Evolutionary conservation across 2,888 invertebrate species (phyloP).

Genomic region (Calameuta pallipes): DNA sequence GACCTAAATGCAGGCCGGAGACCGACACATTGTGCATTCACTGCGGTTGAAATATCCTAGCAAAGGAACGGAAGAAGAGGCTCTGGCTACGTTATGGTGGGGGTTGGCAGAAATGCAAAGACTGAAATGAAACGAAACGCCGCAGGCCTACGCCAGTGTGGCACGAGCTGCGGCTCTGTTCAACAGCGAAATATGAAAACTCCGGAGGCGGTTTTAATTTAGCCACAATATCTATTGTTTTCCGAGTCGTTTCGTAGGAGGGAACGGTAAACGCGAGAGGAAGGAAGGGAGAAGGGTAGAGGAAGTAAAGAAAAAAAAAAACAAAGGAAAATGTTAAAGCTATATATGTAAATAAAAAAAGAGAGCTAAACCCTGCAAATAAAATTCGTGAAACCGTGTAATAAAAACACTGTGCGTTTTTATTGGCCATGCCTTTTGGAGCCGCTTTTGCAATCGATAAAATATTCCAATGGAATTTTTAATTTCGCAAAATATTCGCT

Average conservation of each 20-base stretch:
- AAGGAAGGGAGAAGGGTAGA: neutral
- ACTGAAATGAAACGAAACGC: constrained; percentile 63
- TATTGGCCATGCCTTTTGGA: neutral
- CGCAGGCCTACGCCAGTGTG: constrained; percentile 39
- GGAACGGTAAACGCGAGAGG: neutral
- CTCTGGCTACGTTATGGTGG: constrained; percentile 3
- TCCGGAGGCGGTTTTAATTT: constrained; percentile 66
- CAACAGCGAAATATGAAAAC: constrained; percentile 61
- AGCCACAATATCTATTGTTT: constrained; percentile 65
- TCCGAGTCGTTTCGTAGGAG: constrained; percentile 33
- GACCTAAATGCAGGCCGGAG: neutral
- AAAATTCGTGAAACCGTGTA: neutral
- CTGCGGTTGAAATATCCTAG: neutral
- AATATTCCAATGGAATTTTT: neutral
- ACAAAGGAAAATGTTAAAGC: constrained; percentile 25
- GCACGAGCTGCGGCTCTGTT: constrained; percentile 36
- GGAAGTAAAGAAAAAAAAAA: constrained; percentile 23
- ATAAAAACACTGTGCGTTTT: neutral
- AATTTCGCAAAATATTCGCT: neutral
- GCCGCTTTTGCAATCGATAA: neutral
- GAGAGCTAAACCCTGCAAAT: neutral
- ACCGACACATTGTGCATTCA: neutral
- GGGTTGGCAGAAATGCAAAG: constrained; percentile 43
- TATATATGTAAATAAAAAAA: constrained; percentile 10
- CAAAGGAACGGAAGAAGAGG: constrained; percentile 11